phyloP scores from a whole-genome alignment of 2,888 invertebrate genomes.

The Drosophila ezoana region DNA sequence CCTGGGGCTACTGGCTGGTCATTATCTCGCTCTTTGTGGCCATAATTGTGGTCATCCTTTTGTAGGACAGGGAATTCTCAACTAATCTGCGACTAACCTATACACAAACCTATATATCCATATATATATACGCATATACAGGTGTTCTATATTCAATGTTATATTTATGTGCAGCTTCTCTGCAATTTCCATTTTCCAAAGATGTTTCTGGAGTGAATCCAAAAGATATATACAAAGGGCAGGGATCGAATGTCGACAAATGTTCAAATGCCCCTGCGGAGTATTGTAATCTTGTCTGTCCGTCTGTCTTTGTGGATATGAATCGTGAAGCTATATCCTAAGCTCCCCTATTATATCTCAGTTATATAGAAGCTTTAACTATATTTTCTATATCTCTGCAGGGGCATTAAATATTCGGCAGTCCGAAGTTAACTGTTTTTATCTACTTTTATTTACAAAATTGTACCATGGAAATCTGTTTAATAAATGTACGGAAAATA shows the following conservation, averaged over 20 bases:
- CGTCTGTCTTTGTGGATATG: no score
- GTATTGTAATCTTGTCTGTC: neutral
- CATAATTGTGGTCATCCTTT: slow-evolving; percentile 87
- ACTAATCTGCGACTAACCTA: slow-evolving; percentile 11
- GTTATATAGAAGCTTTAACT: no score
- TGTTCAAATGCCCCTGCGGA: slow-evolving; percentile 2
- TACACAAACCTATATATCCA: slow-evolving; percentile 4
- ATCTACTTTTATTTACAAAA: neutral
- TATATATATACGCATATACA: slow-evolving; percentile 1
- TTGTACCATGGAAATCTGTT: neutral
- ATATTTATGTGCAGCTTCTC: slow-evolving; percentile 1
- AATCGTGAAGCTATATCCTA: no score
- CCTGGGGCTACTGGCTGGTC: slow-evolving; percentile 91
- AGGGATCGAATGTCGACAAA: neutral
- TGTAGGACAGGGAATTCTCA: slow-evolving; percentile 28
- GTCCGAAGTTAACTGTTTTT: neutral
- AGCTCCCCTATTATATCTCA: no score
- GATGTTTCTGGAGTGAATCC: slow-evolving; percentile 3
- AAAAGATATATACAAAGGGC: neutral
- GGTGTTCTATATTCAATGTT: neutral
- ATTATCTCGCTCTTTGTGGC: slow-evolving; percentile 89
- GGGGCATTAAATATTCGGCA: neutral
- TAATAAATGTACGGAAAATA: neutral
- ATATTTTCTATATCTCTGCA: neutral
- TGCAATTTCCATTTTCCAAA: neutral